Evolutionary conservation across 2,888 invertebrate species (phyloP).

Genomic region (Diaperis boleti): DNA sequence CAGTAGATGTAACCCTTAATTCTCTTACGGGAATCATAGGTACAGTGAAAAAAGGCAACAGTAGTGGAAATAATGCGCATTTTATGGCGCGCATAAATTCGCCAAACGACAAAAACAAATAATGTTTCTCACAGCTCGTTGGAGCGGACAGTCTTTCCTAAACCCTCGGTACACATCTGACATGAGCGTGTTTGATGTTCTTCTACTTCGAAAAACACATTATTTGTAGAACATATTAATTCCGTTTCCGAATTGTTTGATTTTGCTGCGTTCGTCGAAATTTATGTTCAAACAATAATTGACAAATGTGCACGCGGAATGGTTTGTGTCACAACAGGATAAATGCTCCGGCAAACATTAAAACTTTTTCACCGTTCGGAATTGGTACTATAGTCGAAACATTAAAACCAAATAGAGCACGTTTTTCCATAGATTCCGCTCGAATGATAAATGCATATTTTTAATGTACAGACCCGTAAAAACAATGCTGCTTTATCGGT

Average conservation of each 20-base stretch:
- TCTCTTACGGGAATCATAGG: too few species aligned
- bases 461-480: too few species aligned
- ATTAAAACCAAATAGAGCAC: too few species aligned
- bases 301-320: not conserved
- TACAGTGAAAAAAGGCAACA: too few species aligned
- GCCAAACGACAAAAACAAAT: conserved; percentile 12
- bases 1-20: too few species aligned
- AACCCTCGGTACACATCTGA: conserved; percentile 12
- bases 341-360: too few species aligned
- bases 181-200: conserved; percentile 16
- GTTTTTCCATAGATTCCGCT: too few species aligned
- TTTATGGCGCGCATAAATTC: conserved; percentile 4
- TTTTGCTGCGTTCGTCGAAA: not conserved
- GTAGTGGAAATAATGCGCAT: not conserved
- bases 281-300: conserved; percentile 8
- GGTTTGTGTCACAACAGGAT: not conserved
- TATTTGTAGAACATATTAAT: conserved; percentile 9
- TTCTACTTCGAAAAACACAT: conserved; percentile 10
- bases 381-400: too few species aligned
- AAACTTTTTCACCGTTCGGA: too few species aligned
- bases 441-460: too few species aligned
- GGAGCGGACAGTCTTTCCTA: conserved; percentile 13
- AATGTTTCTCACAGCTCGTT: conserved; percentile 13
- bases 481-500: too few species aligned
- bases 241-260: conserved; percentile 9